Percentiles rank a stretch among this genome's conserved stretches.
phyloP scores from a whole-genome alignment of 2,113 vertebrate genomes.

The Chloebia gouldiae region DNA sequence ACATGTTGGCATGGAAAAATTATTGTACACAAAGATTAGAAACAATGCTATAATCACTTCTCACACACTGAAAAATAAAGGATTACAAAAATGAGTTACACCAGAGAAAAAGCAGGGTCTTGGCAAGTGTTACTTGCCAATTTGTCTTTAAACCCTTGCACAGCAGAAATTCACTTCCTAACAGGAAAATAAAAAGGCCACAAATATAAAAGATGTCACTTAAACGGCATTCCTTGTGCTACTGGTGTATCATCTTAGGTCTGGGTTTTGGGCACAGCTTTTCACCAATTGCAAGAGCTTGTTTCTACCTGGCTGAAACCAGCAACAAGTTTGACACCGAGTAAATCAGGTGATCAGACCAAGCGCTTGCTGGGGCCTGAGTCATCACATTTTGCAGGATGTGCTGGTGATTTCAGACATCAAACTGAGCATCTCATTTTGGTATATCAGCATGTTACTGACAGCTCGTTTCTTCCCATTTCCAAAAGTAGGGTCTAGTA shows the following conservation, averaged over 20 bases:
- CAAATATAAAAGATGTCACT: neutral
- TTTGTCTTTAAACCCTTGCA: neutral
- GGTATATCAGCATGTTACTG: neutral
- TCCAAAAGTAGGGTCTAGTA: neutral
- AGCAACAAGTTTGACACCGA: neutral
- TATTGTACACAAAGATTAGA: neutral
- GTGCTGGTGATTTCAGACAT: neutral
- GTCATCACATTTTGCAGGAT: neutral
- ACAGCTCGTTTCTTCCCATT: neutral
- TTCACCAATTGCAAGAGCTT: neutral
- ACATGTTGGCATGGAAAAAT: neutral
- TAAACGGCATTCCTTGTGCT: neutral
- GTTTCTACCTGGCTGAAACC: neutral
- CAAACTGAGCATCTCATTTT: neutral
- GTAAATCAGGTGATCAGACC: accelerated
- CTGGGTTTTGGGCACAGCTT: neutral
- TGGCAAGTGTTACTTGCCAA: neutral
- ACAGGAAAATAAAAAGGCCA: neutral
- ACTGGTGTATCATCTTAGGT: neutral
- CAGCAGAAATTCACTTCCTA: neutral
- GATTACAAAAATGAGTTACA: neutral
- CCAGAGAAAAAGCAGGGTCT: neutral
- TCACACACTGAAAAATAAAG: neutral
- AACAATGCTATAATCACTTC: neutral
- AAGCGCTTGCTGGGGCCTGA: neutral